These are phyloP conservation scores for Brachylomia viminalis DNA, from an alignment of 2,888 invertebrate species.

Conservation along the genomic window DNA sequence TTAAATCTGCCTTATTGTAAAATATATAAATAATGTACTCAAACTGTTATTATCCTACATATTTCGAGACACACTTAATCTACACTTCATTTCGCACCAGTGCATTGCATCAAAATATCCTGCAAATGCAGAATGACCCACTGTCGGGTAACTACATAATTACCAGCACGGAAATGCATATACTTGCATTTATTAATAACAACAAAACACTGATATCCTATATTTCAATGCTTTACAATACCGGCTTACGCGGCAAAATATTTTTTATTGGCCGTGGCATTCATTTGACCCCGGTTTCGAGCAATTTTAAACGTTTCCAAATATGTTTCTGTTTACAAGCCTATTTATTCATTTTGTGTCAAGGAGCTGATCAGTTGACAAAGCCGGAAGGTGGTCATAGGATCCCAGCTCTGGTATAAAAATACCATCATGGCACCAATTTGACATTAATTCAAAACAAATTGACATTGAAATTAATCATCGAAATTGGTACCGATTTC, in stretches of 20 bases:
- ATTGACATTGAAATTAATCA: neutral
- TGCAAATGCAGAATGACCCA: neutral
- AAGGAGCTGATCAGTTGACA: slow-evolving; percentile 4
- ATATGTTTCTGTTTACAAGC: neutral
- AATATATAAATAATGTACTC: neutral
- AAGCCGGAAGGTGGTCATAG: neutral
- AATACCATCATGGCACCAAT: neutral
- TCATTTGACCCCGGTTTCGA: slow-evolving; percentile 4
- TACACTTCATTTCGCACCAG: neutral
- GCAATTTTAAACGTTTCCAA: slow-evolving; percentile 2
- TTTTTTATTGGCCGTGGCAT: slow-evolving; percentile 18
- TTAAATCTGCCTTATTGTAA: neutral
- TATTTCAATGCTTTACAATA: neutral
- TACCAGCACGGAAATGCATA: neutral
- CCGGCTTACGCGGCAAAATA: neutral
- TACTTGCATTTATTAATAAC: neutral
- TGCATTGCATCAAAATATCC: neutral
- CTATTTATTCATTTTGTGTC: neutral
- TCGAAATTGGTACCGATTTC: neutral
- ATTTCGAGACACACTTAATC: neutral
- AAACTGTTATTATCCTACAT: neutral
- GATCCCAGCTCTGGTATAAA: neutral
- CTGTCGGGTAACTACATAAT: neutral
- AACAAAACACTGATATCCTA: neutral
- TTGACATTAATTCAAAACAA: neutral